A percentile compares a stretch with the other conserved stretches of the same genome.
Conservation (phyloP, 1,140 invertebrate species). For the Nasonia giraulti region DNA sequence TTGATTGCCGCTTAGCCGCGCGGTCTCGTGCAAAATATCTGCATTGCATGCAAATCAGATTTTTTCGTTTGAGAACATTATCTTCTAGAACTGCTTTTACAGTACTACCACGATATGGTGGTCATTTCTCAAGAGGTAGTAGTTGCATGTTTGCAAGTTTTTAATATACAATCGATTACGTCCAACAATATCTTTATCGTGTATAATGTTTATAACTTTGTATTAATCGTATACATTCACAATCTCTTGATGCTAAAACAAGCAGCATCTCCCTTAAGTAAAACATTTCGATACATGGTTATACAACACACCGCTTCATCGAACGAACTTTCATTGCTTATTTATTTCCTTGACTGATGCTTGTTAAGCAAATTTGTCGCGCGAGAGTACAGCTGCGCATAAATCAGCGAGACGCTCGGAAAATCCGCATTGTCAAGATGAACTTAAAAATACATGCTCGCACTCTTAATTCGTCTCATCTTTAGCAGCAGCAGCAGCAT, state of each 20-base stretch:
- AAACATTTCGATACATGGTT: too few relatives aligned
- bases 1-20: conserved; percentile 61
- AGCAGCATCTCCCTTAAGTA: too few relatives aligned
- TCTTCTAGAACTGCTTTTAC: not conserved
- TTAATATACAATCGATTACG: not conserved
- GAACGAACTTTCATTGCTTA: too few relatives aligned
- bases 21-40: conserved; percentile 54
- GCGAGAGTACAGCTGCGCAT: too few relatives aligned
- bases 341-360: too few relatives aligned
- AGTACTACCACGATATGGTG: not conserved
- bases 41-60: conserved; percentile 55
- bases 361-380: too few relatives aligned
- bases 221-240: too few relatives aligned
- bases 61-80: not conserved
- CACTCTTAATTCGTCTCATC: not conserved
- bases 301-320: too few relatives aligned
- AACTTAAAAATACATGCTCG: not conserved
- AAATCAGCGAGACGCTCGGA: too few relatives aligned
- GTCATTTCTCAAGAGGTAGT: not conserved
- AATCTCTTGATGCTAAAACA: too few relatives aligned
- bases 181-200: too few relatives aligned
- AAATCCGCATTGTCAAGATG: not conserved
- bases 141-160: not conserved
- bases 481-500: conserved; percentile 1
- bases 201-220: too few relatives aligned